Evolutionary conservation across 2,797 vertebrate species (phyloP).

Genomic region (Alcedo quadribrachys): DNA sequence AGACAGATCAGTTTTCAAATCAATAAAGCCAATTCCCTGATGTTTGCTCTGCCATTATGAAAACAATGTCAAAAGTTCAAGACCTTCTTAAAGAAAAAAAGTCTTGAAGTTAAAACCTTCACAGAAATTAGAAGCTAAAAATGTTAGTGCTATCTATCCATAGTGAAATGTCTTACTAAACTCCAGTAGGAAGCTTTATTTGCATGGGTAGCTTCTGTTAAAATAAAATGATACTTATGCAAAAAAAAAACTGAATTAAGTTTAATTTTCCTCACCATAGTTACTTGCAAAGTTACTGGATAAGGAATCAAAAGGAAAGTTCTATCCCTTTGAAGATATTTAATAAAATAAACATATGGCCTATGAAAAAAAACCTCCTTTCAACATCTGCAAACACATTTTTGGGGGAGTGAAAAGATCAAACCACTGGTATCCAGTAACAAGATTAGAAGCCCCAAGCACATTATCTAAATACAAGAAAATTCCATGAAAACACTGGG

Average conservation of each 20-base stretch:
- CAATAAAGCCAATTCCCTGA: neutral
- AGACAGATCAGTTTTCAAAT: neutral
- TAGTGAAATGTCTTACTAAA: neutral
- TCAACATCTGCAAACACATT: neutral
- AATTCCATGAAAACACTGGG: neutral
- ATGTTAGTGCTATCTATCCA: neutral
- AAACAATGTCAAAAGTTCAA: neutral
- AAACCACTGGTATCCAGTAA: neutral
- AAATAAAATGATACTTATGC: slow-evolving; percentile 31
- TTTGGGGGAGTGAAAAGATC: neutral
- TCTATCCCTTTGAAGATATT: slow-evolving; percentile 49
- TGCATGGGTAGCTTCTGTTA: neutral
- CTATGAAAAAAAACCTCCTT: neutral
- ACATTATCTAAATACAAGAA: neutral
- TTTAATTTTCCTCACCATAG: neutral
- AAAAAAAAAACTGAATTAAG: slow-evolving; percentile 2
- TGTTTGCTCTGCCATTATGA: neutral
- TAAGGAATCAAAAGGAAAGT: neutral
- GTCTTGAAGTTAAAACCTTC: neutral
- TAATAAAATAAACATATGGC: neutral
- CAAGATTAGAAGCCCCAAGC: neutral
- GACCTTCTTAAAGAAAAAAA: neutral
- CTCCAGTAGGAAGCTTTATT: neutral
- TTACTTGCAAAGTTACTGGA: slow-evolving; percentile 17
- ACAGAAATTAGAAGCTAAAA: neutral